Conservation (phyloP, 2,113 vertebrate species). For the Paradoxurus hermaphroditus region DNA sequence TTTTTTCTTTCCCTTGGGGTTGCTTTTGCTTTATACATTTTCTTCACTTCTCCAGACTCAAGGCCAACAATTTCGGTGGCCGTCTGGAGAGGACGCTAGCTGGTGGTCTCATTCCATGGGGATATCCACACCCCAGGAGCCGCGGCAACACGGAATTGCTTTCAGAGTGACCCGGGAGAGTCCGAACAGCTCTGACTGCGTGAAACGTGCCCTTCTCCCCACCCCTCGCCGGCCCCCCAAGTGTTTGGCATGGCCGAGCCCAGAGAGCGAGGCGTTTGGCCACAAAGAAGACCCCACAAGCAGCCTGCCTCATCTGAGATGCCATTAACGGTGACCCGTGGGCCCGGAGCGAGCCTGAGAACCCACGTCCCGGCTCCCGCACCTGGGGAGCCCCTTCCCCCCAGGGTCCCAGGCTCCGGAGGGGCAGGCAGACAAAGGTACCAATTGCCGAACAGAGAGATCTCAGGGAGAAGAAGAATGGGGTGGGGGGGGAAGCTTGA, state of each 20-base stretch:
- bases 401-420: neutral
- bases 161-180: neutral
- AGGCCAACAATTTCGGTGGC: neutral
- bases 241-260: neutral
- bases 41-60: neutral
- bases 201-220: neutral
- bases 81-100: neutral
- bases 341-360: neutral
- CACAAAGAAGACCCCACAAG: neutral
- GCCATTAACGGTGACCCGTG: neutral
- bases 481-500: neutral
- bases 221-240: no score
- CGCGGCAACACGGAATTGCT: accelerated
- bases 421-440: constrained; percentile 47
- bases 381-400: neutral
- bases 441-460: neutral
- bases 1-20: neutral
- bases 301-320: neutral
- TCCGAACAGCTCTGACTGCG: accelerated
- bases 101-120: neutral
- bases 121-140: no score
- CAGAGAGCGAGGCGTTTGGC: accelerated
- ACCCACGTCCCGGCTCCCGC: neutral
- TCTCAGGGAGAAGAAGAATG: neutral
- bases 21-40: neutral